A percentile compares a stretch with the other conserved stretches of the same genome.
Conservation (phyloP, 2,888 invertebrate genomes). For the Callyntrura sp. region DNA sequence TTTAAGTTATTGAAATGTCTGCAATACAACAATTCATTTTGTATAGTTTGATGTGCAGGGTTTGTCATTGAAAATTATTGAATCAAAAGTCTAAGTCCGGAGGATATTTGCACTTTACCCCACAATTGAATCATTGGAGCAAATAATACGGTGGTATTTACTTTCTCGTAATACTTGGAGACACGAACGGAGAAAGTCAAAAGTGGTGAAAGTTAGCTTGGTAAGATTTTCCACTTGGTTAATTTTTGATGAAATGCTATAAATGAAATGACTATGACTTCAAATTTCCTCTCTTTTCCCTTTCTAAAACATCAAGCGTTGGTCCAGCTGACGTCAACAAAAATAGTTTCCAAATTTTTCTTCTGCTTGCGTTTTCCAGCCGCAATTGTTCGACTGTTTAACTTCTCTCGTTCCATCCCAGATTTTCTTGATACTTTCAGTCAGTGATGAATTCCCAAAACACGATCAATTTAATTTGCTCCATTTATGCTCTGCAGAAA, state of each 20-base stretch:
- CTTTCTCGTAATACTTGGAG: background rate
- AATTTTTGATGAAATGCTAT: conserved; percentile 37
- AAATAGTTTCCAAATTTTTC: too few relatives aligned
- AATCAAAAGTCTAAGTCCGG: too few relatives aligned
- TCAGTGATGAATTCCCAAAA: background rate
- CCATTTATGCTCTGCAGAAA: too few relatives aligned
- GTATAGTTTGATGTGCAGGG: too few relatives aligned
- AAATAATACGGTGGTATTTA: too few relatives aligned
- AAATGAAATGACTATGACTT: conserved; percentile 6
- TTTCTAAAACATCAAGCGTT: background rate
- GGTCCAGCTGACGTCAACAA: conserved; percentile 20
- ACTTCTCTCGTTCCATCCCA: too few relatives aligned
- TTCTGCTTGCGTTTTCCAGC: too few relatives aligned
- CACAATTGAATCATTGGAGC: too few relatives aligned
- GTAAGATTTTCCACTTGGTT: conserved; percentile 1
- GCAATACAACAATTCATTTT: too few relatives aligned
- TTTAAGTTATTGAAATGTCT: background rate
- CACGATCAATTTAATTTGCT: background rate
- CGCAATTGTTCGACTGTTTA: background rate
- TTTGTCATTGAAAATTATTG: background rate
- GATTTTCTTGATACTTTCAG: too few relatives aligned
- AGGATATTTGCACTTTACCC: too few relatives aligned
- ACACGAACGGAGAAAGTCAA: conserved; percentile 1
- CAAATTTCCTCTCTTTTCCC: background rate
- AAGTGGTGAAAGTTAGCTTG: background rate